Evolutionary conservation across 2,113 vertebrate species (phyloP), one percentile per base, ranked within the genome.

Genomic region (Chrysemys picta): DNA sequence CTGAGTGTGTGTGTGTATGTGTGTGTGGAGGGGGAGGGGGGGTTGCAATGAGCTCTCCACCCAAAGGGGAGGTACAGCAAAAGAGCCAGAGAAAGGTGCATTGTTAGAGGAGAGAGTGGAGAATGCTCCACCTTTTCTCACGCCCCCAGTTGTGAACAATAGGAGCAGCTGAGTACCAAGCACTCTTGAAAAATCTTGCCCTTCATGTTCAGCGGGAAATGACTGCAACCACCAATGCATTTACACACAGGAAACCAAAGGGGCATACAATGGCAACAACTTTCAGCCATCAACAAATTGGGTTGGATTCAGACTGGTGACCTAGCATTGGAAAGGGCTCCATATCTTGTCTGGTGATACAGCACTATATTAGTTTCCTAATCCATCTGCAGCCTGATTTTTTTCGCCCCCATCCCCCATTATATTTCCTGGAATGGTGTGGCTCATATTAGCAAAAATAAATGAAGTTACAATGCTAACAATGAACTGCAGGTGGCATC

Each of bases 401-500:
- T 84, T 31, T 47, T 31, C 27, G 4, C 89, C 52, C 72, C 31
- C 62, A 82, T 50, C 52, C 24, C 82, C n/a, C 38, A 12, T 85
- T 50, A 27, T 88, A 88, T 87, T 79, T 80, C 54, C 85, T 79
- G 25, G 85, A 62, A 14, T 59, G n/a, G 78, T 91, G 84, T 50
- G 35, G 27, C 47, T 21, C 59, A 69, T 21, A 35, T n/a, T 85
- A 80, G 21, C 35, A 72, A 72, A 72, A 38, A 72, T 72, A 72
- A 72, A 72, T 31, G 21, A 72, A 72, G 19, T 22, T 38, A 25
- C 24, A 50, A 65, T 29, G 11, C 47, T 93, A 75, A 88, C 82
- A 72, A 85, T 90, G 75, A 95, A 57, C 49, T 85, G 80, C 65
- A 5, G 27, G 88, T 87, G 84, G 65, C 80, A 80, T 27, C 88